phyloP scores from a whole-genome alignment of 2,888 invertebrate species.

The Acleris literana region DNA sequence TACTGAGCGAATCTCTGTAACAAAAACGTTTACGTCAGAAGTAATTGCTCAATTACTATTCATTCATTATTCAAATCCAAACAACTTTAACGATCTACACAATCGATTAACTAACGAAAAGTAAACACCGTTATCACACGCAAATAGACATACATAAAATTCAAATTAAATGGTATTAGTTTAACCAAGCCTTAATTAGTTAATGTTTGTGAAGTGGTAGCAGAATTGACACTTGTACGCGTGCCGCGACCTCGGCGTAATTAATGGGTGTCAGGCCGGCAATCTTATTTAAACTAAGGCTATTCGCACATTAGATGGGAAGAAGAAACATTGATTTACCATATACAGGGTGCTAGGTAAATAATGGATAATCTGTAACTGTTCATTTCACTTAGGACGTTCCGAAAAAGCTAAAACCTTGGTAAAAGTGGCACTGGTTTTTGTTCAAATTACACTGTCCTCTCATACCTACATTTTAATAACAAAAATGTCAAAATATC shows the following conservation, averaged over 20 bases:
- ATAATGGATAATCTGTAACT: too few species aligned
- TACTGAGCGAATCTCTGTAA: too few species aligned
- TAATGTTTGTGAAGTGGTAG: constrained; percentile 15
- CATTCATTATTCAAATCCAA: background rate
- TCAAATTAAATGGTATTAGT: constrained; percentile 19
- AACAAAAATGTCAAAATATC: too few species aligned
- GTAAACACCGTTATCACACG: background rate
- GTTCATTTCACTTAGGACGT: too few species aligned
- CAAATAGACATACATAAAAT: background rate
- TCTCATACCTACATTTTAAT: too few species aligned
- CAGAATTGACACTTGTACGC: constrained; percentile 53
- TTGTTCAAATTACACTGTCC: too few species aligned
- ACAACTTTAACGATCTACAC: background rate
- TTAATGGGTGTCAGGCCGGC: constrained; percentile 57
- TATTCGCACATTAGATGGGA: constrained; percentile 1
- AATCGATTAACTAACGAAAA: background rate
- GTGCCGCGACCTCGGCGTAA: constrained; percentile 59
- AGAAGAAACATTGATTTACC: too few species aligned
- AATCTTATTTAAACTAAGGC: constrained; percentile 50
- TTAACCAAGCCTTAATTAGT: constrained; percentile 11
- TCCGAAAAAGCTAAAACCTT: background rate
- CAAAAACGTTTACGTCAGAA: too few species aligned
- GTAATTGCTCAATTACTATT: background rate
- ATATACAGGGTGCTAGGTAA: too few species aligned
- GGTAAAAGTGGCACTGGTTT: background rate